Base-by-base conservation (phyloP, 2,888 invertebrate genomes). In the Drosophila macrospina region DNA sequence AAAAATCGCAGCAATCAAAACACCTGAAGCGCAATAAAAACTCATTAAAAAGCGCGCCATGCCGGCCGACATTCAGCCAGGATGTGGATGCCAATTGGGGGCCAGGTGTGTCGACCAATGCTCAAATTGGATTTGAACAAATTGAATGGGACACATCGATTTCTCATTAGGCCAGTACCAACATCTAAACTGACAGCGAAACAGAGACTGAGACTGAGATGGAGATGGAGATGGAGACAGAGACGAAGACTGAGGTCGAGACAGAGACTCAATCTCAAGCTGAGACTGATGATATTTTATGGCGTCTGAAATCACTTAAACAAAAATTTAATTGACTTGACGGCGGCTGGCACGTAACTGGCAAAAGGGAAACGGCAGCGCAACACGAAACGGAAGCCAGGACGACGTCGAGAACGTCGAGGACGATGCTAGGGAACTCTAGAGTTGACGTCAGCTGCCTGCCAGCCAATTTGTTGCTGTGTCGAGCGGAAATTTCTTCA, bases 401-500 rank as follows among this genome's bases (percentile, higher is more conserved):
- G 44, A 59, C 59, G 52, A 47, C 52, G 16, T 65, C 50, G 45
- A 39, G 52, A 28, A 34, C 20, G 51, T 37, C 50, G 59, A 39
- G 20, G 41, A 15, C 41, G 39, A 16, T 15, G 15, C 16, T 34
- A 20, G 16, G 16, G 16, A 39, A 7, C 30, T 54, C 51, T 56
- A 41, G 32, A 48, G 20, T 16, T 51, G 52, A 36, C 63, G 55
- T 36, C 54, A 59, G 67, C 57, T 52, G 70, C 36, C 52, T 39
- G 60, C 10, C 61, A 37, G 41, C 80, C 87, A 88, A 89, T 87
- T 83, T 88, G 86, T 84, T 86, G 88, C 75, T 74, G 83, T 86
- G 74, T 67, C 61, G 65, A 79, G 73, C 86, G 91, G 90, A 90
- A 90, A 90, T 91, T 89, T 88, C 79, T 80, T 84, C 79, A 80